These are phyloP conservation scores for Stenotaenia linearis DNA, from an alignment of 2,888 invertebrate species.

Conservation along the genomic window DNA sequence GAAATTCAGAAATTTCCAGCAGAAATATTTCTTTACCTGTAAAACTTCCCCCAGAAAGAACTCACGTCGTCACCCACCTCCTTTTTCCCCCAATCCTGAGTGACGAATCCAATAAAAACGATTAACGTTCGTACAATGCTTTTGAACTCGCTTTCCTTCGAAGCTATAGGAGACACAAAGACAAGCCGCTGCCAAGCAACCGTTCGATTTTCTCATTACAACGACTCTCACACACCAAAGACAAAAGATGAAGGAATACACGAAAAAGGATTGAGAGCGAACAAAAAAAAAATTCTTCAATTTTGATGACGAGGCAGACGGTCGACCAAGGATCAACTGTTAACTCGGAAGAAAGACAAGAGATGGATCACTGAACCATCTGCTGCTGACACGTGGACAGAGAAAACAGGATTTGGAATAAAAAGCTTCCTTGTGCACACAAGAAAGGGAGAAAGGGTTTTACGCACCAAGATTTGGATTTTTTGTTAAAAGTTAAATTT, in stretches of 20 bases:
- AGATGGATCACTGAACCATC: slow-evolving; percentile 1
- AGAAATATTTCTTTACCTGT: background rate
- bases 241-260: background rate
- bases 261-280: background rate
- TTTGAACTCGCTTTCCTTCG: background rate
- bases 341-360: background rate
- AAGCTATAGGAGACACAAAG: background rate
- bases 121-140: background rate
- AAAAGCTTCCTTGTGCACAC: background rate
- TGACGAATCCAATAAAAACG: slow-evolving; percentile 11
- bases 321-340: background rate
- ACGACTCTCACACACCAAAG: background rate
- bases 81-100: background rate
- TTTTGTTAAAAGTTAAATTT: too few species aligned
- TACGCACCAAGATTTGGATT: background rate
- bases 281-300: background rate
- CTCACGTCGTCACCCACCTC: background rate
- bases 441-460: background rate
- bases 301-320: background rate
- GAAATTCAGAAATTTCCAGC: too few species aligned
- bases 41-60: background rate
- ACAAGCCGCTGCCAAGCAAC: slow-evolving; percentile 15
- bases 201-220: slow-evolving; percentile 7
- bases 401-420: slow-evolving; percentile 16
- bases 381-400: background rate